Conservation (phyloP, 2,113 vertebrate species). For the Pampusana beccarii region DNA sequence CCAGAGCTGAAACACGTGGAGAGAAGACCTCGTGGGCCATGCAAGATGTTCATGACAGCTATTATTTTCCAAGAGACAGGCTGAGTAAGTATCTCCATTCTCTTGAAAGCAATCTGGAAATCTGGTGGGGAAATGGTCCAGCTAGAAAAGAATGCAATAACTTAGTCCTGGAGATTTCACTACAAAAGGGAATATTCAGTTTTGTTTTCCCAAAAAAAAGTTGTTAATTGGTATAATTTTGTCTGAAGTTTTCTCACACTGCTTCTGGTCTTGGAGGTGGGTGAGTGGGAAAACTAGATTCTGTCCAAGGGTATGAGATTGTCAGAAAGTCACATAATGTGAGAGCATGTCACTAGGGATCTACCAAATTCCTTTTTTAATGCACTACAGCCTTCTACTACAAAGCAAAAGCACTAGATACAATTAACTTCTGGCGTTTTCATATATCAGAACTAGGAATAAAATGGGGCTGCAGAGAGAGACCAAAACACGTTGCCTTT, state of each 20-base stretch:
- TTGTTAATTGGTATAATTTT: not conserved
- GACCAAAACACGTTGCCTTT: not conserved
- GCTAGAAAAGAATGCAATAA: not conserved
- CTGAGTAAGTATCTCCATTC: not conserved
- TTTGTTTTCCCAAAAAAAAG: not conserved
- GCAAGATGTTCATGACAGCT: not conserved
- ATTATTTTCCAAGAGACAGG: not conserved
- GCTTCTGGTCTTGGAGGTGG: not conserved
- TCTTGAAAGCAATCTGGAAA: not conserved
- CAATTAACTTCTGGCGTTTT: not conserved
- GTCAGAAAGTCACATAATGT: not conserved
- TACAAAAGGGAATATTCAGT: not conserved
- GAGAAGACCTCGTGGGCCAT: not conserved
- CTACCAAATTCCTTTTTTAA: not conserved
- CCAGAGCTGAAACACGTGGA: not conserved
- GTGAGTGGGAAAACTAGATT: not conserved
- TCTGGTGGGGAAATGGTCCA: not conserved
- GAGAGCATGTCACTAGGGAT: not conserved
- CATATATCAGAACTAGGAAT: not conserved
- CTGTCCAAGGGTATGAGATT: not conserved
- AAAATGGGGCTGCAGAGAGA: not conserved
- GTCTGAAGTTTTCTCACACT: not conserved
- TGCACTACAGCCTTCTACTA: not conserved
- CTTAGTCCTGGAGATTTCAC: not conserved
- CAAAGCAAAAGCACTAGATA: not conserved